phyloP scores from a whole-genome alignment of 2,113 vertebrate genomes.

The Phyllostomus discolor region DNA sequence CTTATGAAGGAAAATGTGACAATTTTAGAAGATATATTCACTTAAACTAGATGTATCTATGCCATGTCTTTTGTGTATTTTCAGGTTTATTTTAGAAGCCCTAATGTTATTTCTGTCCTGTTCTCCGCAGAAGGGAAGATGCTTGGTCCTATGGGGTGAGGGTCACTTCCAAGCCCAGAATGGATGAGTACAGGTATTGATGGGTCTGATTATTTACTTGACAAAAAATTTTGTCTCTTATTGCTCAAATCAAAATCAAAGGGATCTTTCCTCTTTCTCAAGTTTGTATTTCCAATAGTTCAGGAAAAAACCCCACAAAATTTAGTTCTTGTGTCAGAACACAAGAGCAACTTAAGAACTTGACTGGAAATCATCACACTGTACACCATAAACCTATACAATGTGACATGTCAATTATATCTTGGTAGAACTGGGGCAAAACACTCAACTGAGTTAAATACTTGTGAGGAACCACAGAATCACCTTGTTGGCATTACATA shows the following conservation, averaged over 20 bases:
- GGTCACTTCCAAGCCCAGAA: slow-evolving; percentile 38
- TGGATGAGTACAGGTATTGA: not conserved
- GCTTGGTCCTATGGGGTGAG: slow-evolving; percentile 51
- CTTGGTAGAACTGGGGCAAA: not conserved
- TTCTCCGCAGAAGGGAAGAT: not conserved
- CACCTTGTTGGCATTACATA: not conserved
- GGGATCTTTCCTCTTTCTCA: not conserved
- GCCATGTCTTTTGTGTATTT: slow-evolving; percentile 40
- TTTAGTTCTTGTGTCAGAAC: not conserved
- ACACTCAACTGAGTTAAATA: not conserved
- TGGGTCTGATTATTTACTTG: not conserved
- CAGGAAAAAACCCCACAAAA: not conserved
- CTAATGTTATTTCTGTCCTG: slow-evolving; percentile 48
- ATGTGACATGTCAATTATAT: not conserved
- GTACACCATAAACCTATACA: not conserved
- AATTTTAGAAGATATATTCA: slow-evolving; percentile 34
- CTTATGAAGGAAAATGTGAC: not conserved
- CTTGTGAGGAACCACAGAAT: not conserved
- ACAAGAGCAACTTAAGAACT: not conserved
- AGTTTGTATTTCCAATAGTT: slow-evolving; percentile 29
- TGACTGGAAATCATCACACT: not conserved
- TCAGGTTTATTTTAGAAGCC: slow-evolving; percentile 67
- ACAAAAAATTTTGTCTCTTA: slow-evolving; percentile 3
- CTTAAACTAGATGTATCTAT: slow-evolving; percentile 48
- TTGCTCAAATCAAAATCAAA: slow-evolving; percentile 12